Percentiles rank a stretch among this genome's conserved stretches.
These are phyloP conservation scores for Anguilla rostrata DNA, from an alignment of 2,113 vertebrate genomes.

Conservation along the genomic window DNA sequence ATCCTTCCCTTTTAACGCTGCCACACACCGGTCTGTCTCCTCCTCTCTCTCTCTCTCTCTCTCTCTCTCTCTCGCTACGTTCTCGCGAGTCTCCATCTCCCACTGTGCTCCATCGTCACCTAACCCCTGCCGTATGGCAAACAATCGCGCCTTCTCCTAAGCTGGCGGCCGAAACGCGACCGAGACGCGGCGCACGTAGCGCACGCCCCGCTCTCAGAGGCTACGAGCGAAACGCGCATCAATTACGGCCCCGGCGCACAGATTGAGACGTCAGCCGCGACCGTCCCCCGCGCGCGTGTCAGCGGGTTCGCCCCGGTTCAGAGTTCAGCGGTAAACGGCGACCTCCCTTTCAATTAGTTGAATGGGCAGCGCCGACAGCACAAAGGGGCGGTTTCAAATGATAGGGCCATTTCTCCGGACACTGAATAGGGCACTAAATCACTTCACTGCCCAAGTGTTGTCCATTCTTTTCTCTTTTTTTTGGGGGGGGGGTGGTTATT, in stretches of 20 bases:
- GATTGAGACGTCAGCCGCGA: background rate
- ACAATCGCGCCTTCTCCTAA: background rate
- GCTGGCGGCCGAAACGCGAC: background rate
- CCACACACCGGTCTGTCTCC: background rate
- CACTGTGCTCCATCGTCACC: background rate
- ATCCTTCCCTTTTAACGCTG: background rate
- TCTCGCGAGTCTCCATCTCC: background rate
- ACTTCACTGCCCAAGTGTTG: slow-evolving; percentile 4
- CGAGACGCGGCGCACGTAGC: background rate
- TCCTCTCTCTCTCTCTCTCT: background rate
- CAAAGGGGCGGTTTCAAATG: background rate
- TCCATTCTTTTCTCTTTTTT: background rate
- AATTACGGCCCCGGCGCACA: background rate
- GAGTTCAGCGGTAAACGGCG: background rate
- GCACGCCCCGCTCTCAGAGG: background rate
- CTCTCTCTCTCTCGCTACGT: background rate
- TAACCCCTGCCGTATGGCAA: background rate
- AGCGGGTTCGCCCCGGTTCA: background rate
- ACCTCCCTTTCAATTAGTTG: slow-evolving; percentile 25
- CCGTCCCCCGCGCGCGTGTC: background rate
- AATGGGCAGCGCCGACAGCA: background rate
- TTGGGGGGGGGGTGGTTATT: slow-evolving; percentile 12
- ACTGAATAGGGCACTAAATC: slow-evolving; percentile 18
- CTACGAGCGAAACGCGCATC: background rate
- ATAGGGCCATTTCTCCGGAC: slow-evolving; percentile 5